Evolutionary conservation across 2,113 vertebrate species (phyloP), one percentile per base, ranked within the genome.

Genomic region (Cephalopterus ornatus): DNA sequence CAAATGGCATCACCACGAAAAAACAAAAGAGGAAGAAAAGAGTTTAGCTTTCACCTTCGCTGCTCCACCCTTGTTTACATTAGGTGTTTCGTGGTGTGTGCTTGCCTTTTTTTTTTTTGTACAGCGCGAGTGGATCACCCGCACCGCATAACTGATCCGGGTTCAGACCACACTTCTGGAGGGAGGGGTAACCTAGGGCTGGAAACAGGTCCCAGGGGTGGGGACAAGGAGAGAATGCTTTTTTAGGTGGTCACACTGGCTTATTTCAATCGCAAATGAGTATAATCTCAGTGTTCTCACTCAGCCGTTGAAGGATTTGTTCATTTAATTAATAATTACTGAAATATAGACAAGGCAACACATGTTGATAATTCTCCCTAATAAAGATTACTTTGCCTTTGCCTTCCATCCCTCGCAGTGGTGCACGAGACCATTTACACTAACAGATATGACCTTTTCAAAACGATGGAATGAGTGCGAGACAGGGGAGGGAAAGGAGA

Each of bases 391-490:
- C 47, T 81, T 79, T 89, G 50, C 49, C 63, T 96, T 97, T 96
- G 94, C 74, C 44, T 84, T 85, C 87, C 94, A 33, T 91, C 94
- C 86, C 70, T 93, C 80, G 89, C 86, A 65, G 79, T 84, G 91
- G 74, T 97, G 98, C 97, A 97, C 85, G 96, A 96, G 96, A 96
- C 56, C 94, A 97, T 96, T 96, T 95, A 86, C 93, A 59, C 52
- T 81, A 92, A 95, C 94, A 97, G 98, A 96, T 96, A 94, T 90
- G 76, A 96, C 97, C 95, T 97, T 96, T 97, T 92, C 95, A 97
- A 98, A 98, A 97, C 37, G 56, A 96, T 92, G 78, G 85, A 75
- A 16, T 59, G 91, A 90, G 70, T 72, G 77, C 39, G 76, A 93
- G 72, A 97, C 93, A 97, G 96, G 55, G 49, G 26, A 92, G 87